phyloP scores from a whole-genome alignment of 2,888 invertebrate species.

The Odontothrips loti region DNA sequence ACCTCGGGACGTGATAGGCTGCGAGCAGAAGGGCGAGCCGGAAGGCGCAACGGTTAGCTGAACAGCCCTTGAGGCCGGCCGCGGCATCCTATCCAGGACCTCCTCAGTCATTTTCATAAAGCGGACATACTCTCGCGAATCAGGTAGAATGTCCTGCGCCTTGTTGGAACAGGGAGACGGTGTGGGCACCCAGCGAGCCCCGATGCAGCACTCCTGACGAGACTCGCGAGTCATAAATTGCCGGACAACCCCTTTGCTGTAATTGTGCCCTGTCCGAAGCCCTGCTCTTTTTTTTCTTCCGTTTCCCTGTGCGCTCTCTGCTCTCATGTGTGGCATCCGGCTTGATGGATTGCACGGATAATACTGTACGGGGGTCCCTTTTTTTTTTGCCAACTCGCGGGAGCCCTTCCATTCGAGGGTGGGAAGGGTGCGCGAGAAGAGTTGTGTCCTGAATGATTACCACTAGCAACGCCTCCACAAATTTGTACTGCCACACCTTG shows the following conservation, averaged over 20 bases:
- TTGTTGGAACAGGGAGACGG: not conserved
- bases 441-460: no score
- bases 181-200: not conserved
- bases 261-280: slow-evolving; percentile 6
- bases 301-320: not conserved
- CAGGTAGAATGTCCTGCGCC: not conserved
- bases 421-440: no score
- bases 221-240: not conserved
- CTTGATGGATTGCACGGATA: not conserved
- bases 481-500: no score
- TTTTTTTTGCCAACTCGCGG: not conserved
- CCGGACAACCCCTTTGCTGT: not conserved
- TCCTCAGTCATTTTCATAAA: no score
- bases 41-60: no score
- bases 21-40: no score
- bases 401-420: no score
- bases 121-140: no score
- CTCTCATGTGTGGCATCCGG: not conserved
- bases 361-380: not conserved
- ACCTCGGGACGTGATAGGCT: no score
- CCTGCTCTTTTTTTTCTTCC: not conserved
- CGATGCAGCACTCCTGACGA: not conserved
- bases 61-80: no score
- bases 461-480: no score
- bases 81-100: no score